Evolutionary conservation across 2,797 vertebrate genomes (phyloP).

Genomic region (Mallotus villosus): DNA sequence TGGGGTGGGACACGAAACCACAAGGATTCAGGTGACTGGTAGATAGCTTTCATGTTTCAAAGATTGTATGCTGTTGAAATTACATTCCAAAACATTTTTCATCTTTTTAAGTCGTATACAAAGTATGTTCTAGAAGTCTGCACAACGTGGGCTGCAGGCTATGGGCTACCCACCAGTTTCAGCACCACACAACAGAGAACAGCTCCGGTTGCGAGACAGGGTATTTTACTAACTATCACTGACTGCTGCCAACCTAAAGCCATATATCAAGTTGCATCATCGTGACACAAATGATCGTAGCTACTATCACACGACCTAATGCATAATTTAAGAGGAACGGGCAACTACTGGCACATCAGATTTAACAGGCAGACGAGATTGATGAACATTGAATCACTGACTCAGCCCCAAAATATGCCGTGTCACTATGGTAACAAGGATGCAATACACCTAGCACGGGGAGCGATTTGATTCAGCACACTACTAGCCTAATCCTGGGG

Average conservation of each 20-base stretch:
- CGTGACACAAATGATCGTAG: neutral
- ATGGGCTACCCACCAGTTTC: conserved; percentile 17
- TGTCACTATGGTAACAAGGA: conserved; percentile 82
- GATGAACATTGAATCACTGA: neutral
- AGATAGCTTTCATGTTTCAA: neutral
- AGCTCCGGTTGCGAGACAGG: conserved; percentile 13
- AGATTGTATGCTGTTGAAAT: no score
- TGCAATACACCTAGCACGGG: conserved; percentile 55
- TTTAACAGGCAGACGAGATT: no score
- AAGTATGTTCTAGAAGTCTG: conserved; percentile 14
- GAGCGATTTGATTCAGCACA: conserved; percentile 24
- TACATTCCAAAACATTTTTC: no score
- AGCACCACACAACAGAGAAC: conserved; percentile 21
- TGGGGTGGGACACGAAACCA: neutral
- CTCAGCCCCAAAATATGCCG: conserved; percentile 67
- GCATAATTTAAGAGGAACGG: neutral
- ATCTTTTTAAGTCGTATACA: neutral
- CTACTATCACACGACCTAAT: neutral
- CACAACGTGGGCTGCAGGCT: neutral
- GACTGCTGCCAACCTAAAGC: conserved; percentile 7
- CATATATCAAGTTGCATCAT: neutral
- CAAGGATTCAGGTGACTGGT: neutral
- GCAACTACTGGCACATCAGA: no score
- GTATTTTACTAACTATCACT: conserved; percentile 5
- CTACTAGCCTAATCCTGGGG: neutral